Evolutionary conservation across 2,113 vertebrate genomes (phyloP).

Genomic region (Sterna hirundo): DNA sequence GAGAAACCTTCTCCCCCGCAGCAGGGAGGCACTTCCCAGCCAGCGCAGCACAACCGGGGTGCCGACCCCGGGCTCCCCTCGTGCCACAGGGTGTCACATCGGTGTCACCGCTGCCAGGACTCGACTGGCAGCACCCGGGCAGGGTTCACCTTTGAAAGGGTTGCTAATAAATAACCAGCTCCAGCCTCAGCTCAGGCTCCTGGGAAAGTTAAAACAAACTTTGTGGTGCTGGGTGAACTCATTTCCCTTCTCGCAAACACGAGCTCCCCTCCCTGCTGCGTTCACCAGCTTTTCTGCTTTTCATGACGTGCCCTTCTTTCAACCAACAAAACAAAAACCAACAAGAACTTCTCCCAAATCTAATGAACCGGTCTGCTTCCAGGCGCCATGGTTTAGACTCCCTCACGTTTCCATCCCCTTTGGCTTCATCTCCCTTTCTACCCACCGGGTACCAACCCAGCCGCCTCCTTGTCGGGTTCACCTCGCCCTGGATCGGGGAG

Average conservation of each 20-base stretch:
- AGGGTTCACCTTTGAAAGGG: not conserved
- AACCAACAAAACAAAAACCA: not conserved
- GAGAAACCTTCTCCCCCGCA: not conserved
- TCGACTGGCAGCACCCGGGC: not conserved
- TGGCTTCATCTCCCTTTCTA: not conserved
- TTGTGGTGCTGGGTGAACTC: not conserved
- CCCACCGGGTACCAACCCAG: fast-evolving
- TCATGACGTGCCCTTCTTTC: not conserved
- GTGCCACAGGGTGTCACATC: fast-evolving
- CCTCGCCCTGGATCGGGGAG: not conserved
- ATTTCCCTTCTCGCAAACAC: fast-evolving
- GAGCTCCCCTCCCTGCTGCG: not conserved
- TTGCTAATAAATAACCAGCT: not conserved
- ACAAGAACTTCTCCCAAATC: not conserved
- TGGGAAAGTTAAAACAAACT: not conserved
- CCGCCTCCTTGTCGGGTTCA: fast-evolving
- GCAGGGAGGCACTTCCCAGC: not conserved
- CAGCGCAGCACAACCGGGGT: not conserved
- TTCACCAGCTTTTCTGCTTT: not conserved
- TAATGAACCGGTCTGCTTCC: fast-evolving
- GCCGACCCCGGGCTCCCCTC: not conserved
- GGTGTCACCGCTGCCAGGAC: not conserved
- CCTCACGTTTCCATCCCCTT: not conserved
- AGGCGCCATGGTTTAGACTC: not conserved
- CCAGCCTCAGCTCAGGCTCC: not conserved